Base-by-base conservation (phyloP, 2,888 invertebrate species). In the Diloba caeruleocephala region DNA sequence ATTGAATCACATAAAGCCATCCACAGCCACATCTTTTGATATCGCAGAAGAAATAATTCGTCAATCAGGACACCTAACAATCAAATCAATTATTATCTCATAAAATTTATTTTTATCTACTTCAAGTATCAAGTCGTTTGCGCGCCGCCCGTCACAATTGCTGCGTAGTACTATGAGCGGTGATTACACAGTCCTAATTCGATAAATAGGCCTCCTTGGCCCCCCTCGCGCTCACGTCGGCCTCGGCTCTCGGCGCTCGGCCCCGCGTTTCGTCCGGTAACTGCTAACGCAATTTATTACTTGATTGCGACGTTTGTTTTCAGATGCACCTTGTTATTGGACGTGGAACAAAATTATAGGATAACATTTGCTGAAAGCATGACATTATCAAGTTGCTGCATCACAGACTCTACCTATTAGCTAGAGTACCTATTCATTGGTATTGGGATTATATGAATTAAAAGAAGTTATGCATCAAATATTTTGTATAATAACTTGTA, bases 151-250 rank as follows among this genome's bases (percentile, higher is more conserved):
- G 55, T 58, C 67, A 74, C 78, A 83, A 77, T 79, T 79, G 79
- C 79, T 78, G 76, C 60, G 71, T 62, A 48, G 73, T 72, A 67
- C 72, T 69, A 75, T 81, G 82, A 82, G 83, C 83, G 83, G 86
- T 89, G 89, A 90, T 90, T 89, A 88, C 88, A 80, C 83, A 81
- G 82, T 78, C 79, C 81, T 89, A 90, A 90, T 88, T 88, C 86
- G 86, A 88, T 88, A 87, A 88, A 86, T 89, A 84, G 86, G 82
- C 78, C 77, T 75, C 76, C 60, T 58, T 53, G 49, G 48, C 51
- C 59, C 61, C n/a, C 70, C 72, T 61, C 57, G 46, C 54, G 50
- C 59, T 19, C 19, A 19, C 21, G 1, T 21, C 21, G 6, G 21
- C 21, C 6, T 5, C n/a, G n/a, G 25, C n/a, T 51, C 64, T 59